Conservation (phyloP, 2,113 vertebrate genomes). For the Rhinogobius similis region DNA sequence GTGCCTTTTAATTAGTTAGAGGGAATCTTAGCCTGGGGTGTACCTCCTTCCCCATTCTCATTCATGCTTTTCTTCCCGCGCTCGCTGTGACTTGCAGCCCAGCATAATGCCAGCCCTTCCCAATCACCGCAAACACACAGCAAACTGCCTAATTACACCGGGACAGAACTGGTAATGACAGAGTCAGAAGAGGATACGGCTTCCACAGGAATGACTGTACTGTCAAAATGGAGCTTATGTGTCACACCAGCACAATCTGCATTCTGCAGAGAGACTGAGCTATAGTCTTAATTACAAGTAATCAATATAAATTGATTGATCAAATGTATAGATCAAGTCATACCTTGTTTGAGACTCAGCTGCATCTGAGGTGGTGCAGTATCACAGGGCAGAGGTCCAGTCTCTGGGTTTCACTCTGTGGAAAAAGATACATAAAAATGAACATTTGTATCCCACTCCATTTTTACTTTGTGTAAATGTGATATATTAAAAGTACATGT, state of each 20-base stretch:
- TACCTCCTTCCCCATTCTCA: constrained; percentile 29
- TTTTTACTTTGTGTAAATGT: no score
- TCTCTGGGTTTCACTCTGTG: constrained; percentile 16
- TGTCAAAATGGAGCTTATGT: constrained; percentile 38
- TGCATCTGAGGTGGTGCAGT: constrained; percentile 19
- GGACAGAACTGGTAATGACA: constrained; percentile 67
- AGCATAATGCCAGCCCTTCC: constrained; percentile 49
- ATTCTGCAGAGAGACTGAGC: constrained; percentile 17
- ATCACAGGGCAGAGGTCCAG: constrained; percentile 9
- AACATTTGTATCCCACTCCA: no score
- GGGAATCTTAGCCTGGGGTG: constrained; percentile 56
- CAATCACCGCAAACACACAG: constrained; percentile 59
- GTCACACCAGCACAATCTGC: constrained; percentile 27
- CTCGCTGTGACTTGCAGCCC: constrained; percentile 34
- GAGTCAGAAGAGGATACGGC: constrained; percentile 55
- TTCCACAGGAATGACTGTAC: constrained; percentile 55
- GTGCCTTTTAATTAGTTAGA: constrained; percentile 63
- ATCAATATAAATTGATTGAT: constrained; percentile 6
- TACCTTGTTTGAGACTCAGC: neutral
- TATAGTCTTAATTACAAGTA: neutral
- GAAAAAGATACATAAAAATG: constrained; percentile 4
- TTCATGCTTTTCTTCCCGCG: constrained; percentile 31
- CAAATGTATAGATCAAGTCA: neutral
- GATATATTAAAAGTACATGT: no score
- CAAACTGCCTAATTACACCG: constrained; percentile 61